Conservation (phyloP, 1,140 invertebrate genomes). For the Drosophila mayri region DNA sequence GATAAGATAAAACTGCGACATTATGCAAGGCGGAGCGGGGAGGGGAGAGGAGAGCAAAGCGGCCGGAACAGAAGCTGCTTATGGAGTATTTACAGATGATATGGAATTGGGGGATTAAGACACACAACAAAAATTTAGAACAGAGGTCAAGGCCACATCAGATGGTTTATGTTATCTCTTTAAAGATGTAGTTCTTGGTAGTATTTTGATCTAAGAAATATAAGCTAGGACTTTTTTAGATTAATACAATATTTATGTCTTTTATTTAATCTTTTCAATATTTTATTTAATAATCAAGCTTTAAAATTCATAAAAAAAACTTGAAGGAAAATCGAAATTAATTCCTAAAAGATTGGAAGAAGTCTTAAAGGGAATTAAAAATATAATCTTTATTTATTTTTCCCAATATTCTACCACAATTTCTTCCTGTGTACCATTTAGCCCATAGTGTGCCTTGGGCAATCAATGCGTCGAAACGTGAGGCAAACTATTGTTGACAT, state of each 20-base stretch:
- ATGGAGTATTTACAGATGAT: slow-evolving; percentile 22
- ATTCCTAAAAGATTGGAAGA: background rate
- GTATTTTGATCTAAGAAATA: background rate
- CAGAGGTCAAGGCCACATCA: background rate
- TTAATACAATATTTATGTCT: too few species aligned
- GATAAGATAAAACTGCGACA: slow-evolving; percentile 72
- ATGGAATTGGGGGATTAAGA: background rate
- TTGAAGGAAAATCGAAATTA: background rate
- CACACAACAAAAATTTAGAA: background rate
- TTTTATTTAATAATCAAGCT: background rate
- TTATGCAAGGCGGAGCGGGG: background rate
- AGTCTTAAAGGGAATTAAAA: too few species aligned
- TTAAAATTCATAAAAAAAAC: background rate
- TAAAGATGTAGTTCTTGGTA: background rate
- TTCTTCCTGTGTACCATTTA: background rate
- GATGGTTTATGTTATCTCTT: too few species aligned
- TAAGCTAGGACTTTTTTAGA: fast-evolving
- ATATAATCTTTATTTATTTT: background rate
- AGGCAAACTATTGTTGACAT: slow-evolving; percentile 53
- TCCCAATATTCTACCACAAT: background rate
- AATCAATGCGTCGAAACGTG: slow-evolving; percentile 52
- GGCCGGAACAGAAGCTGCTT: slow-evolving; percentile 25
- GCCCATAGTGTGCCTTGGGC: slow-evolving; percentile 56
- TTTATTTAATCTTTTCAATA: background rate
- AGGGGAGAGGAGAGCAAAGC: background rate